Conservation (phyloP, 2,888 invertebrate genomes). For the Acheta domesticus region DNA sequence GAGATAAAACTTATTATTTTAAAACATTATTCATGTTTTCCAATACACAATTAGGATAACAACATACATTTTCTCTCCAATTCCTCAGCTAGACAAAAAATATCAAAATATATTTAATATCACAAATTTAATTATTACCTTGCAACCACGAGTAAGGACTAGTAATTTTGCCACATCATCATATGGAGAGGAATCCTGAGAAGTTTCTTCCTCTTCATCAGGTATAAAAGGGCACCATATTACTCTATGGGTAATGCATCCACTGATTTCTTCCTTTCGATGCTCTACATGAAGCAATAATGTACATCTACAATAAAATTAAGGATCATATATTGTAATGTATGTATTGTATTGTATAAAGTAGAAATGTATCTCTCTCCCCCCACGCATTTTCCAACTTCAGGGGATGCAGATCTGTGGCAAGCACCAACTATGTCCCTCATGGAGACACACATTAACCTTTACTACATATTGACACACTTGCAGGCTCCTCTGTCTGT, state of each 20-base stretch:
- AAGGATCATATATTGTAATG: slow-evolving; percentile 27
- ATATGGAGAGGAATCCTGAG: slow-evolving; percentile 43
- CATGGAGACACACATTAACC: too few relatives aligned
- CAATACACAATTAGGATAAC: too few relatives aligned
- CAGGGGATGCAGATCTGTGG: too few relatives aligned
- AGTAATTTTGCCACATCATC: slow-evolving; percentile 74
- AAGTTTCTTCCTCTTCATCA: slow-evolving; percentile 59
- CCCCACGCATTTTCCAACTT: too few relatives aligned
- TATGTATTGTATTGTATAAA: too few relatives aligned
- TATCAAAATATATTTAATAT: neutral
- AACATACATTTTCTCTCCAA: too few relatives aligned
- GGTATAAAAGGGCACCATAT: slow-evolving; percentile 95
- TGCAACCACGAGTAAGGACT: slow-evolving; percentile 70
- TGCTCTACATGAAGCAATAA: slow-evolving; percentile 60
- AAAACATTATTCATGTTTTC: neutral
- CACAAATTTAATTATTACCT: slow-evolving; percentile 26
- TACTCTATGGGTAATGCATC: slow-evolving; percentile 57
- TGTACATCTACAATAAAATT: slow-evolving; percentile 50
- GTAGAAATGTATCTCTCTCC: too few relatives aligned
- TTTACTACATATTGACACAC: too few relatives aligned
- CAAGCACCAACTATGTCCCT: too few relatives aligned
- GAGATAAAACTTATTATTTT: neutral
- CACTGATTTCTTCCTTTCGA: slow-evolving; percentile 39
- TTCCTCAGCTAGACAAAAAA: neutral
- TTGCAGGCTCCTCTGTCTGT: too few relatives aligned